Conservation (phyloP, 2,113 vertebrate species). For the Oostethus manadensis region DNA sequence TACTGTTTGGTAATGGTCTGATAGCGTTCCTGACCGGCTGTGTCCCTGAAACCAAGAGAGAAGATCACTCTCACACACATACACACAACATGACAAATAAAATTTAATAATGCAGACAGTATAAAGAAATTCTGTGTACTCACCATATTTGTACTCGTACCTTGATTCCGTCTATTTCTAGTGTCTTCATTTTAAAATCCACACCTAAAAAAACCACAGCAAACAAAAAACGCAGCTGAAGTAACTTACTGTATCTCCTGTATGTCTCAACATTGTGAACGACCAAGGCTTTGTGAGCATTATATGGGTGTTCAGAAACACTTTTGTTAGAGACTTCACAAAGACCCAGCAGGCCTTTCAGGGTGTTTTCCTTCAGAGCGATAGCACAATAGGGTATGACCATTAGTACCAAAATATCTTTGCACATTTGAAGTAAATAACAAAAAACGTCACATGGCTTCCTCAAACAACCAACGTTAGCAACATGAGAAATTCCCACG, state of each 20-base stretch:
- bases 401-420: conserved; percentile 2
- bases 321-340: neutral
- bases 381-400: neutral
- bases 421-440: no score
- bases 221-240: neutral
- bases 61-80: neutral
- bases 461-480: no score
- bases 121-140: conserved; percentile 19
- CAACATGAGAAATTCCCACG: no score
- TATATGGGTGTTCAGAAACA: conserved; percentile 5
- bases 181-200: conserved; percentile 80
- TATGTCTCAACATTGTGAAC: neutral
- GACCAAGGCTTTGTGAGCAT: conserved; percentile 3
- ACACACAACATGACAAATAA: conserved; percentile 26
- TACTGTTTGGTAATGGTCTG: conserved; percentile 98
- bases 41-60: conserved; percentile 79
- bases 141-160: conserved; percentile 78
- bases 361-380: neutral
- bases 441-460: no score
- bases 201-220: conserved; percentile 55
- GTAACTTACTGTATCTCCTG: neutral
- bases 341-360: neutral
- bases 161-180: conserved; percentile 73
- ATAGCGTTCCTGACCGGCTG: conserved; percentile 93
- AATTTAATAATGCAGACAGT: neutral